Conservation (phyloP, 2,113 vertebrate species). For the Verasper variegatus region DNA sequence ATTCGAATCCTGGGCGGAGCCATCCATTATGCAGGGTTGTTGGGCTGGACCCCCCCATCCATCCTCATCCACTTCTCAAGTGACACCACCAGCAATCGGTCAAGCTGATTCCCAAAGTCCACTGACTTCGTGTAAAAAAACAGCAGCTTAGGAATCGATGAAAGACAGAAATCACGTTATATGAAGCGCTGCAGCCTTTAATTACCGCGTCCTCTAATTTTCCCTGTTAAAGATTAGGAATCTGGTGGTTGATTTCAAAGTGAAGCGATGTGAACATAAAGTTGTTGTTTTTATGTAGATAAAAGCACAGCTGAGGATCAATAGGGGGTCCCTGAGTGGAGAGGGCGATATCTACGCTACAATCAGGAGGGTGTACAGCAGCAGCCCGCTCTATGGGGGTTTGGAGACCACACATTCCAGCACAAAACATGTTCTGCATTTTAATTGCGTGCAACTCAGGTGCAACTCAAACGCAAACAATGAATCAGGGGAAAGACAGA, state of each 20-base stretch:
- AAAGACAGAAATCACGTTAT: constrained; percentile 2
- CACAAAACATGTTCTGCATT: constrained; percentile 42
- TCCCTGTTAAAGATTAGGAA: constrained; percentile 34
- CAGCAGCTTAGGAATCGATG: not conserved
- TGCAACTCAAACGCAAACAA: constrained; percentile 55
- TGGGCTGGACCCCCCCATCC: constrained; percentile 34
- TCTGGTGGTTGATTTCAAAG: constrained; percentile 27
- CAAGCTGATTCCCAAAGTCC: constrained; percentile 47
- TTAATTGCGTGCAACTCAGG: constrained; percentile 57
- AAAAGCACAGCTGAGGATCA: constrained; percentile 67
- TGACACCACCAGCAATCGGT: constrained; percentile 21
- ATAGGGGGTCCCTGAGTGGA: constrained; percentile 56
- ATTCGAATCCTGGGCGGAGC: constrained; percentile 30
- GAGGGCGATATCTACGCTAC: constrained; percentile 47
- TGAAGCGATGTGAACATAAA: constrained; percentile 12
- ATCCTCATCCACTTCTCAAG: constrained; percentile 44
- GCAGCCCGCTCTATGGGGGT: constrained; percentile 38
- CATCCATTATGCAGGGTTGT: constrained; percentile 31
- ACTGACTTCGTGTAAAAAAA: not conserved
- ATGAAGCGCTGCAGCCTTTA: constrained; percentile 22
- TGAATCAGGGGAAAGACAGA: constrained; percentile 56
- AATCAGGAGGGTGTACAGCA: constrained; percentile 35
- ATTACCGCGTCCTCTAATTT: constrained; percentile 49
- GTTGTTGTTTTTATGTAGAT: constrained; percentile 58
- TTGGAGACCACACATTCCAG: constrained; percentile 36